Evolutionary conservation across 2,113 vertebrate genomes (phyloP).

Genomic region (Gallinago undulata): DNA sequence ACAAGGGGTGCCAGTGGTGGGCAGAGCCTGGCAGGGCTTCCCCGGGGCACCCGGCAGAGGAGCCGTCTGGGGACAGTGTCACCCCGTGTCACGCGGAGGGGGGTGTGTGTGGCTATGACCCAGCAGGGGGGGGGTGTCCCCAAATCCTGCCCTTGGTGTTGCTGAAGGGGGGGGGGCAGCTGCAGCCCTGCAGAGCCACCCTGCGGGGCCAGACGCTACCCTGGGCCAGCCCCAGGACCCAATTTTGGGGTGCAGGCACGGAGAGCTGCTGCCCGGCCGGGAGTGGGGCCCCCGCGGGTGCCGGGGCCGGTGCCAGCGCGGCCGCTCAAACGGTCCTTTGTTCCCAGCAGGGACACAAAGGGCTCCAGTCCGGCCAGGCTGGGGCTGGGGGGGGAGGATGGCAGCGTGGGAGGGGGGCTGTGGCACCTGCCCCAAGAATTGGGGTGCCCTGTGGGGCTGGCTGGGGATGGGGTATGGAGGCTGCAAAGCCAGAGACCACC

Average conservation of each 20-base stretch:
- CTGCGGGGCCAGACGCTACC: rapidly evolving
- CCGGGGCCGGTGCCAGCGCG: neutral
- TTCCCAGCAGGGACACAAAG: constrained; percentile 49
- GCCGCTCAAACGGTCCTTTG: constrained; percentile 51
- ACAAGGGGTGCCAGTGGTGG: neutral
- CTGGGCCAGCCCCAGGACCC: rapidly evolving
- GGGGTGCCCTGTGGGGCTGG: neutral
- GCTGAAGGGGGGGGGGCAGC: neutral
- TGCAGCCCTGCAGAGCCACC: neutral
- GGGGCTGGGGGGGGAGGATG: neutral
- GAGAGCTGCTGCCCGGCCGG: neutral
- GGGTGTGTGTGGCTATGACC: neutral
- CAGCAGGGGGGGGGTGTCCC: rapidly evolving
- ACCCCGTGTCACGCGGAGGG: neutral
- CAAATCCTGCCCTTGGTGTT: neutral
- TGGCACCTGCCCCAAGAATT: neutral
- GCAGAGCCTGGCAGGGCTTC: neutral
- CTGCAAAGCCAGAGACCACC: neutral
- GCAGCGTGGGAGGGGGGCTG: neutral
- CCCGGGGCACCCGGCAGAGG: rapidly evolving
- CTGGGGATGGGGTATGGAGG: rapidly evolving
- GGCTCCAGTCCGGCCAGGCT: neutral
- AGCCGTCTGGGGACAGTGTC: neutral
- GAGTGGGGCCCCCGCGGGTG: neutral
- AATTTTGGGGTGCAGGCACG: neutral